A percentile compares a stretch with the other conserved stretches of the same genome.
These are phyloP conservation scores for Mycetomoellerius zeteki DNA, from an alignment of 1,140 invertebrate species.

Conservation along the genomic window DNA sequence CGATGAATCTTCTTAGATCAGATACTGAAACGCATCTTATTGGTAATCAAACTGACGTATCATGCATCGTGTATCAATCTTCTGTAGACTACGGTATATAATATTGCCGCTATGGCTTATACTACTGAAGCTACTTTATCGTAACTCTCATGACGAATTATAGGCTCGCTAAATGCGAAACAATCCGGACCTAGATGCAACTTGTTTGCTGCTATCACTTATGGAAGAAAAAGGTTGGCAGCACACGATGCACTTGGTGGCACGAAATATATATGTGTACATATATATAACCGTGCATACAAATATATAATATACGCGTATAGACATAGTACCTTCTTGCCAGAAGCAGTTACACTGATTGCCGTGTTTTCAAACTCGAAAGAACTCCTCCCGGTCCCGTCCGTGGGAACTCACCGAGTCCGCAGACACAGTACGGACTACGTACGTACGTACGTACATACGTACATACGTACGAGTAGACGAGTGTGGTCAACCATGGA, in stretches of 20 bases:
- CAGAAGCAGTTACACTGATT: slow-evolving; percentile 85
- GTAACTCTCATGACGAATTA: slow-evolving; percentile 6
- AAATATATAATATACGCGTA: slow-evolving; percentile 52
- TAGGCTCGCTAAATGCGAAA: not conserved
- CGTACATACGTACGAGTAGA: slow-evolving; percentile 34
- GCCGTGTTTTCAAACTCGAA: slow-evolving; percentile 85
- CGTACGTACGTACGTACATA: slow-evolving; percentile 62
- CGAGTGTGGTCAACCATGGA: slow-evolving; percentile 65
- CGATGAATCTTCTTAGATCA: not conserved
- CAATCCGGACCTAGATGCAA: slow-evolving; percentile 15
- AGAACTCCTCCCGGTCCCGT: slow-evolving; percentile 82
- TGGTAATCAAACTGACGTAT: slow-evolving; percentile 18
- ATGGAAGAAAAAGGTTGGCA: slow-evolving; percentile 11
- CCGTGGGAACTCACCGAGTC: slow-evolving; percentile 82
- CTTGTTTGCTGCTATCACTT: slow-evolving; percentile 34
- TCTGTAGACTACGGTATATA: not conserved
- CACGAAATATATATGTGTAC: slow-evolving; percentile 57
- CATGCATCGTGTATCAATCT: slow-evolving; percentile 20
- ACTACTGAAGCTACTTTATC: slow-evolving; percentile 26
- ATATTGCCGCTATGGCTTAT: not conserved
- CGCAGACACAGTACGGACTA: slow-evolving; percentile 77
- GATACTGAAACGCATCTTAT: slow-evolving; percentile 28
- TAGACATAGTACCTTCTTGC: slow-evolving; percentile 77
- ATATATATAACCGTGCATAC: slow-evolving; percentile 43
- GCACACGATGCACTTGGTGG: slow-evolving; percentile 62